Percentiles rank a stretch among this genome's conserved stretches.
Conservation (phyloP, 2,113 vertebrate species). For the Saiga tatarica region DNA sequence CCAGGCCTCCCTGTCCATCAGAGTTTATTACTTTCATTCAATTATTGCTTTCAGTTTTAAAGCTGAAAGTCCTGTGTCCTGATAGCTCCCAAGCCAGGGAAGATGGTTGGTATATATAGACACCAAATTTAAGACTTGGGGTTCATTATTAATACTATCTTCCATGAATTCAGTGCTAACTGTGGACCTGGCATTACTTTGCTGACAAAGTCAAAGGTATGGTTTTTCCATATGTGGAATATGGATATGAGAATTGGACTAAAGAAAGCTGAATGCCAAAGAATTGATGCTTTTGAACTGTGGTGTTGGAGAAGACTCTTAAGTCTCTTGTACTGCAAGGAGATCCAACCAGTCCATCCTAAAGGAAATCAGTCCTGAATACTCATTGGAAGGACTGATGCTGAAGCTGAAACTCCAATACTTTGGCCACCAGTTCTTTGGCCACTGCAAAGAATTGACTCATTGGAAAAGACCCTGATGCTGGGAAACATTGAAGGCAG, state of each 20-base stretch:
- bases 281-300: not conserved
- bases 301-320: not conserved
- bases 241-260: not conserved
- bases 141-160: not conserved
- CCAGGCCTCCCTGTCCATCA: not conserved
- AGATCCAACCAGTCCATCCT: not conserved
- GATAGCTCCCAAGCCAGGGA: not conserved
- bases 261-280: not conserved
- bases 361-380: not conserved
- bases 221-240: not conserved
- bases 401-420: not conserved
- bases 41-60: slow-evolving; percentile 4
- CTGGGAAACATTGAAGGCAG: not conserved
- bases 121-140: not conserved
- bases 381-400: not conserved
- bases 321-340: not conserved
- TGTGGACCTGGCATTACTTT: not conserved
- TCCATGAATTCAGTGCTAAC: not conserved
- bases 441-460: not conserved
- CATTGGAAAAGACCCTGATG: not conserved
- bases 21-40: not conserved
- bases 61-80: not conserved
- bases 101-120: not conserved
- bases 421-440: not conserved
- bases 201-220: not conserved